Evolutionary conservation across 2,113 vertebrate species (phyloP), one percentile per base, ranked within the genome.

Genomic region (Ochotona princeps): DNA sequence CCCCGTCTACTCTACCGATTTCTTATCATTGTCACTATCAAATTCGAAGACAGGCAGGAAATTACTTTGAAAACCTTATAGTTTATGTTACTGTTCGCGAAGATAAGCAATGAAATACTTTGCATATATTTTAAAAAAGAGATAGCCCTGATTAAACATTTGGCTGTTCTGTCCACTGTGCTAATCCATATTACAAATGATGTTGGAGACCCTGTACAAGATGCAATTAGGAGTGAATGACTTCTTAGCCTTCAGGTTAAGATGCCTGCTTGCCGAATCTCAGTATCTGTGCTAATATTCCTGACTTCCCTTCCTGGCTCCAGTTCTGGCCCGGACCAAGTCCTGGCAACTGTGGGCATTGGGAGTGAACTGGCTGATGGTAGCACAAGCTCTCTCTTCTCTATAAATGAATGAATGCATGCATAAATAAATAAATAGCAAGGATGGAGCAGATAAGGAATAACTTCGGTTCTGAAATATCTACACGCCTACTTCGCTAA

Each of bases 61-160:
- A 84, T 14, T 63, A 35, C 73, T 79, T 38, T 75, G 89, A 72
- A 93, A 92, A 87, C n/a, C 82, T 93, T 57, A 51, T 60, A 91
- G 72, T 21, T 32, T 87, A 21, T 74, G 76, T 44, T 88, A 90
- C 70, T 83, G 51, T 67, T 94, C 70, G 49, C 66, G 66, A 4
- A 88, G 60, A 70, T 54, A 87, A 86, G 35, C 83, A 87, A 28
- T 44, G 81, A 47, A n/a, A 49, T 80, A 73, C 75, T 74, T 83
- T 28, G 88, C 61, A 57, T 9, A 57, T 26, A 60, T 74, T 93
- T 84, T 89, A 32, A 44, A 84, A 91, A 90, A 23, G 65, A 23
- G 3, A 28, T 70, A 66, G 15, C 23, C 18, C 7, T 2, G 65
- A 38, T 85, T 86, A 66, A 60, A 74, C 88, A 30, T 92, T 92